phyloP scores from a whole-genome alignment of 2,888 invertebrate species.

The Apodemia hepburni region DNA sequence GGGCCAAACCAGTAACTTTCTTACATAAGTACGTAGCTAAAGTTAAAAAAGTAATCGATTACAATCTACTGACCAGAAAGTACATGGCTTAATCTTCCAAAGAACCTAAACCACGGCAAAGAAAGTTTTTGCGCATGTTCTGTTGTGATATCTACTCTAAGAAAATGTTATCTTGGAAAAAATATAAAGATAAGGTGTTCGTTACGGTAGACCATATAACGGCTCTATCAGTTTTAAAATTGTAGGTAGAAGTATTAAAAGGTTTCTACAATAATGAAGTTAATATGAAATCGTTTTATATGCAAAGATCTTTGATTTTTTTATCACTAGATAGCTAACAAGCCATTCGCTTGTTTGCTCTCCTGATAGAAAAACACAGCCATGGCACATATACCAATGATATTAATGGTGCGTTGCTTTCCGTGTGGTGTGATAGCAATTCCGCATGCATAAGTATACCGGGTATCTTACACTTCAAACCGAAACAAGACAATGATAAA shows the following conservation, averaged over 20 bases:
- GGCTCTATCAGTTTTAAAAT: slow-evolving; percentile 42
- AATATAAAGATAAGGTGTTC: slow-evolving; percentile 38
- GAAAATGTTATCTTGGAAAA: not conserved
- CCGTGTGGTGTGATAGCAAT: too few species aligned
- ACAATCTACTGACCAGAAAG: too few species aligned
- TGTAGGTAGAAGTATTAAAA: slow-evolving; percentile 36
- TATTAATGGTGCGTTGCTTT: too few species aligned
- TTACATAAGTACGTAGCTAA: not conserved
- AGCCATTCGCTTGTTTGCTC: too few species aligned
- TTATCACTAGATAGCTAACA: too few species aligned
- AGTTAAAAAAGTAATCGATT: not conserved
- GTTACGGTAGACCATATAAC: slow-evolving; percentile 42
- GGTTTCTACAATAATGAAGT: not conserved
- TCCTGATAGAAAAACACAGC: too few species aligned
- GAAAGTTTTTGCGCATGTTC: not conserved
- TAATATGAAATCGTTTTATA: not conserved
- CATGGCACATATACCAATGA: too few species aligned
- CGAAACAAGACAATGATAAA: too few species aligned
- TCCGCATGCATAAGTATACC: too few species aligned
- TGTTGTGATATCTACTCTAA: not conserved
- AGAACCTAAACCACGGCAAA: not conserved
- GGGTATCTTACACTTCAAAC: too few species aligned
- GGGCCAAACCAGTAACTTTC: too few species aligned
- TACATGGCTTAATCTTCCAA: not conserved
- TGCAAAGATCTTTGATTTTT: not conserved